Base-by-base conservation (phyloP, 1,140 invertebrate species). In the Bombus impatiens region DNA sequence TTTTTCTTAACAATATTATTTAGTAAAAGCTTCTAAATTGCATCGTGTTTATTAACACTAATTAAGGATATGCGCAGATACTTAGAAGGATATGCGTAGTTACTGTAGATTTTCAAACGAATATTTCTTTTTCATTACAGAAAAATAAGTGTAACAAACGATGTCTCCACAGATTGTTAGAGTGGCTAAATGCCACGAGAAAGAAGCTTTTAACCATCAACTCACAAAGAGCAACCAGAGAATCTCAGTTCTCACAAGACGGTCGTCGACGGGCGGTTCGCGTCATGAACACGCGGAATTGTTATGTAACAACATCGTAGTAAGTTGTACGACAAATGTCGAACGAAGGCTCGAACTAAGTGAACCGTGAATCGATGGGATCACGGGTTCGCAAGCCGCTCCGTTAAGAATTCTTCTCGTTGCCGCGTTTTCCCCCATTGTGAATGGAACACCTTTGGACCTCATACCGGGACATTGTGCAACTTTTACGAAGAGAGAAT, bases 261-360 rank as follows among this genome's bases (percentile, higher is more conserved):
- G 86, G 84, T 87, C 88, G 90, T 88, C 88, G 78, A 40, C 86
- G 82, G 82, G 87, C 62, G 90, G 86, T 70, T 91, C 77, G 82
- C 88, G 89, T 84, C 47, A 53, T 53, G 47, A 71, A 84, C 88
- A 93, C 91, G 77, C 72, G 62, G 78, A 82, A 92, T 94, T 94
- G 94, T 95, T 94, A 90, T 94, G 94, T 94, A 95, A 95, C 93
- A 94, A 94, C 91, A 93, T 93, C 82, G 83, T 87, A 94, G 93
- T 94, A 92, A 94, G 94, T 94, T 94, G 94, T 94, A 94, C 94
- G 94, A 94, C 94, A 95, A 94, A 95, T 94, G 93, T 94, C 94
- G 92, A 88, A 86, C 86, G 86, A 87, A 91, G 93, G 93, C 93
- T 95, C 92, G 92, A 93, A 94, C 91, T 94, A 95, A 95, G 93